These are phyloP conservation scores for Gasterosteus nipponicus DNA, from an alignment of 2,113 vertebrate genomes.

Conservation along the genomic window DNA sequence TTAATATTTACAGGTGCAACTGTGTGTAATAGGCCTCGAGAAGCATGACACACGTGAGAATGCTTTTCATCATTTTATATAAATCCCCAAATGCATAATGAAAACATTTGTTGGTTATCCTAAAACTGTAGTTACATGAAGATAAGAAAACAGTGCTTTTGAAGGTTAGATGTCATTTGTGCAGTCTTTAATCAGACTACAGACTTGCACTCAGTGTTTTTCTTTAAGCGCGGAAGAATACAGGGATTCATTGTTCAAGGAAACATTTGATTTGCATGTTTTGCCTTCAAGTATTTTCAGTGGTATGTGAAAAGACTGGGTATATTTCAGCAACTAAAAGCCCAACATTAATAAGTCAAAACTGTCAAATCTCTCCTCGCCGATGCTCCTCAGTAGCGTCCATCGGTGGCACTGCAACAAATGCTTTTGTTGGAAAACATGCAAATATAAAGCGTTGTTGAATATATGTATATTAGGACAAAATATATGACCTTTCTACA, in stretches of 20 bases:
- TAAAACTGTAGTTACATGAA: constrained; percentile 1
- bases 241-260: constrained; percentile 73
- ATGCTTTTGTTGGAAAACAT: constrained; percentile 37
- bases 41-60: constrained; percentile 13
- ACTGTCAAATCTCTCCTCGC: constrained; percentile 65
- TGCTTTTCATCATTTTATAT: constrained; percentile 20
- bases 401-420: constrained; percentile 26
- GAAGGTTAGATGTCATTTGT: constrained; percentile 5
- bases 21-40: constrained; percentile 7
- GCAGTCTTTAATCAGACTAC: constrained; percentile 39
- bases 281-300: constrained; percentile 63
- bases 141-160: constrained; percentile 3
- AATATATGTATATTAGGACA: neutral
- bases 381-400: constrained; percentile 35
- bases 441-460: constrained; percentile 31
- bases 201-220: constrained; percentile 47
- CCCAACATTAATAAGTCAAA: constrained; percentile 78
- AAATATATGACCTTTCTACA: neutral
- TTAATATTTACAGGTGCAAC: neutral
- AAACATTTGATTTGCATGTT: constrained; percentile 71
- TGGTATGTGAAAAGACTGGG: constrained; percentile 55
- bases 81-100: constrained; percentile 9
- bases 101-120: neutral
- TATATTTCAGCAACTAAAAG: constrained; percentile 65
- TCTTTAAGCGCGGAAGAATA: constrained; percentile 37